These are phyloP conservation scores for Drosophila bifasciata DNA, from an alignment of 1,140 invertebrate species.

Conservation along the genomic window DNA sequence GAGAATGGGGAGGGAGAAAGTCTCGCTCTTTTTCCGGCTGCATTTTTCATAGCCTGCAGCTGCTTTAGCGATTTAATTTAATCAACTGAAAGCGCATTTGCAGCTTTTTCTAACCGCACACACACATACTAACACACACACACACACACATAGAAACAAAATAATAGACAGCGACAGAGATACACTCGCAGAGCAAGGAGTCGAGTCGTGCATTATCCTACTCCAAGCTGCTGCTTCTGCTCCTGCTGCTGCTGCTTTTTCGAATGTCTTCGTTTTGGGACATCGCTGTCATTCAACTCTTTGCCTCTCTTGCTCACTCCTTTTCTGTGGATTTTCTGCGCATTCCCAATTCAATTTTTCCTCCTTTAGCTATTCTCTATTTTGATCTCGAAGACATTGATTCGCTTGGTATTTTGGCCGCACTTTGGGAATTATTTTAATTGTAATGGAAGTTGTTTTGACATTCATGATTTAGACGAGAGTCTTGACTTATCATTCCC, in stretches of 20 bases:
- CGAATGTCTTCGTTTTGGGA: conserved; percentile 57
- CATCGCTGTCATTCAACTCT: conserved; percentile 61
- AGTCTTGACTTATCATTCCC: neutral
- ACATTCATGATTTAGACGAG: neutral
- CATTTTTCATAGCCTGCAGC: conserved; percentile 74
- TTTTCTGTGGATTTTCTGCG: conserved; percentile 10
- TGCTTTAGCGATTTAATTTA: conserved; percentile 83
- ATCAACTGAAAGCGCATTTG: conserved; percentile 84
- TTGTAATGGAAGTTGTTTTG: neutral
- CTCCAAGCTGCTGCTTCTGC: conserved; percentile 2
- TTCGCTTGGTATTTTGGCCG: conserved; percentile 1
- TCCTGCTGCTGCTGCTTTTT: conserved; percentile 10
- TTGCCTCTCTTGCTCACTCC: conserved; percentile 14
- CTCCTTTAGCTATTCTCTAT: conserved; percentile 19
- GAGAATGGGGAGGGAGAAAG: neutral
- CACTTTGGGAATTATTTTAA: neutral
- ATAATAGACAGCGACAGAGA: conserved; percentile 23
- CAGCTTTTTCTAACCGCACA: conserved; percentile 65
- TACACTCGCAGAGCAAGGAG: neutral
- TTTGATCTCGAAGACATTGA: conserved; percentile 25
- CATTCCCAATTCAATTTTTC: conserved; percentile 33
- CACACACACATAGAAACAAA: conserved; percentile 4
- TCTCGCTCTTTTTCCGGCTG: conserved; percentile 31
- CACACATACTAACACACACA: conserved; percentile 27
- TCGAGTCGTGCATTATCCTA: conserved; percentile 43